Evolutionary conservation across 64 coral and sea anemone genomes (phyloP).

Genomic region (Porites lutea): DNA sequence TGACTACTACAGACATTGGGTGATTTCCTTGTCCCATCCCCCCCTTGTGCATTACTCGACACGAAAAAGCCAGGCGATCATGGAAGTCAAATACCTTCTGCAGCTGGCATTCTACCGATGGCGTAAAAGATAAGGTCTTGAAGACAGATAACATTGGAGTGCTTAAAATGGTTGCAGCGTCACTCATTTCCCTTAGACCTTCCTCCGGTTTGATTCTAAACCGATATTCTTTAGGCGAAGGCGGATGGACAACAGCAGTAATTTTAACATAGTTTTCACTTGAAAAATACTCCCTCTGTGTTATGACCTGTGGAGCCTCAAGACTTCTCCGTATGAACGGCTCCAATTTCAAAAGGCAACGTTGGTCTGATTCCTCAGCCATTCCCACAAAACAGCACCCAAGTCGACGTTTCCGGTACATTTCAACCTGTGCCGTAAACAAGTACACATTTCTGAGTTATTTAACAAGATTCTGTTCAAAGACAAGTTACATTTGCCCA

Average conservation of each 20-base stretch:
- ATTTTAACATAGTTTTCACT: too few species aligned
- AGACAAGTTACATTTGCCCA: too few species aligned
- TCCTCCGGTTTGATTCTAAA: constrained; percentile 26
- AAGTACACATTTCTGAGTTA: too few species aligned
- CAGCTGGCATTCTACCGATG: constrained; percentile 42
- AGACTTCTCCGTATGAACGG: too few species aligned
- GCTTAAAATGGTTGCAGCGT: constrained; percentile 29
- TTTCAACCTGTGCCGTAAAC: too few species aligned
- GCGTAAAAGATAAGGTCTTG: not conserved
- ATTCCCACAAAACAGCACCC: too few species aligned
- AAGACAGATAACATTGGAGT: constrained; percentile 34
- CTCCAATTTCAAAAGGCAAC: too few species aligned
- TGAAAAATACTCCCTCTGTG: too few species aligned
- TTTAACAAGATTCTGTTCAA: too few species aligned
- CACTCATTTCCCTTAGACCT: not conserved
- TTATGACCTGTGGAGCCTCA: too few species aligned
- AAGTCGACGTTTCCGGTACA: too few species aligned
- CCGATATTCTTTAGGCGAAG: not conserved
- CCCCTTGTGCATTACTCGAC: constrained; percentile 33
- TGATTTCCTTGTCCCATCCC: not conserved
- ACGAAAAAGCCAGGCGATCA: constrained; percentile 14
- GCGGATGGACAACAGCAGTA: not conserved
- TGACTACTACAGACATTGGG: constrained; percentile 46
- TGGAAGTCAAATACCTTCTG: constrained; percentile 34
- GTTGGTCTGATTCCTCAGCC: too few species aligned